Evolutionary conservation across 2,888 invertebrate species (phyloP), one percentile per base, ranked within the genome.

Genomic region (Autographa gamma): DNA sequence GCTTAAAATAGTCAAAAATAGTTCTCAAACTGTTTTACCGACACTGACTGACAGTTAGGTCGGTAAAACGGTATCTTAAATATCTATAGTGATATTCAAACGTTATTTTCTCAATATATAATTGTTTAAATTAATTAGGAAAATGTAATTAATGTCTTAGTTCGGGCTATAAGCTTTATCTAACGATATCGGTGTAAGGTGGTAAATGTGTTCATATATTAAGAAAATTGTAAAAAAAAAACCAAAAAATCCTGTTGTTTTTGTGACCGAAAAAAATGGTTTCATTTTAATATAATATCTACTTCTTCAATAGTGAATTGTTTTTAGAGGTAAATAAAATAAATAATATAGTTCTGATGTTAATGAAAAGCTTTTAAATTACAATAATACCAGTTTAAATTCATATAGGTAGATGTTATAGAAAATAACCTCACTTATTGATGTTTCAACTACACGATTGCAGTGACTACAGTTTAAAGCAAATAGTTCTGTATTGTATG

Each of bases 141-240:
- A 16, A 41, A 6, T 61, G 11, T 7, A 60, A 38, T 14, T 60
- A 60, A 6, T 19, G 14, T 19, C 11, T 60, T 60, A 60, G 41
- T 19, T 61, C 19, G n/a, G 16, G 41, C 61, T 16, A 7, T 60
- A 41, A 31, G 41, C 64, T 58, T 64, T 64, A 43, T 64, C 31
- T 58, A 58, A 41, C 13, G 38, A 14, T 60, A 63, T 5, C 19
- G 18, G 54, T 48, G 38, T 71, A 75, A 75, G 66, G 48, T 54
- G 56, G 34, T 59, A 18, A 64, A 75, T 75, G 75, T 75, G 75
- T 75, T 75, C 75, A 75, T 62, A 18, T 64, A 75, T 62, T 75
- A 75, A 71, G 61, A 52, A 70, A 66, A 64, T 25, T 71, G 41
- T 74, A 43, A 66, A 62, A 63, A 63, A 63, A 32, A 34, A 32